Percentiles rank a stretch among this genome's conserved stretches.
phyloP scores from a whole-genome alignment of 30 jellyfish, hydroid and myxozoan species.

The Nemopilema nomurai region DNA sequence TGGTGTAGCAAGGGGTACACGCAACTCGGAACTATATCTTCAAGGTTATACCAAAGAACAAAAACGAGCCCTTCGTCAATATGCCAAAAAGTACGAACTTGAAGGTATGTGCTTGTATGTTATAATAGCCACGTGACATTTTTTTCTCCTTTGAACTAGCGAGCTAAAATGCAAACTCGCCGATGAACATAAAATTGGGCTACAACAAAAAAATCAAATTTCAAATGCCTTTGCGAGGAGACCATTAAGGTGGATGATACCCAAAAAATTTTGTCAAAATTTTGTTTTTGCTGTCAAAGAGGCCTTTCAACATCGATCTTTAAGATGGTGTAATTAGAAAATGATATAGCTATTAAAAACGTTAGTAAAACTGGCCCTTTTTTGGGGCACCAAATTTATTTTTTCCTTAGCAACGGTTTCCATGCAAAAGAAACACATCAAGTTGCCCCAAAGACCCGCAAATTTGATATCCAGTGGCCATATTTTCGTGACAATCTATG shows the following conservation, averaged over 20 bases:
- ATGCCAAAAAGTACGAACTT: no score
- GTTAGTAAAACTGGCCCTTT: not conserved
- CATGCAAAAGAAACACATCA: not conserved
- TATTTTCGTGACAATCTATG: not conserved
- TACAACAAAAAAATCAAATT: no score
- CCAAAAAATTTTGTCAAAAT: not conserved
- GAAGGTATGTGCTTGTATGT: no score
- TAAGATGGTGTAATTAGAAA: not conserved
- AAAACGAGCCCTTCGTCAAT: no score
- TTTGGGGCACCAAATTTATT: not conserved
- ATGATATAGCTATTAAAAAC: not conserved
- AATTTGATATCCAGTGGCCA: not conserved
- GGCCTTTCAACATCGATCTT: not conserved
- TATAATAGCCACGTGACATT: no score
- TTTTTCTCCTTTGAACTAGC: no score
- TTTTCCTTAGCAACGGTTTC: not conserved
- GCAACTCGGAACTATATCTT: no score
- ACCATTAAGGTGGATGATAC: not conserved
- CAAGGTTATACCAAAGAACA: no score
- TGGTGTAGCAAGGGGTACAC: no score
- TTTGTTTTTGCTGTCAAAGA: not conserved
- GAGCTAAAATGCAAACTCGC: no score
- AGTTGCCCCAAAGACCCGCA: not conserved
- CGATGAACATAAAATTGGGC: no score
- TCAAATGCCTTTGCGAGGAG: no score